Evolutionary conservation across 2,888 invertebrate genomes (phyloP), one percentile per base, ranked within the genome.

Genomic region (Drosophila demipolita): DNA sequence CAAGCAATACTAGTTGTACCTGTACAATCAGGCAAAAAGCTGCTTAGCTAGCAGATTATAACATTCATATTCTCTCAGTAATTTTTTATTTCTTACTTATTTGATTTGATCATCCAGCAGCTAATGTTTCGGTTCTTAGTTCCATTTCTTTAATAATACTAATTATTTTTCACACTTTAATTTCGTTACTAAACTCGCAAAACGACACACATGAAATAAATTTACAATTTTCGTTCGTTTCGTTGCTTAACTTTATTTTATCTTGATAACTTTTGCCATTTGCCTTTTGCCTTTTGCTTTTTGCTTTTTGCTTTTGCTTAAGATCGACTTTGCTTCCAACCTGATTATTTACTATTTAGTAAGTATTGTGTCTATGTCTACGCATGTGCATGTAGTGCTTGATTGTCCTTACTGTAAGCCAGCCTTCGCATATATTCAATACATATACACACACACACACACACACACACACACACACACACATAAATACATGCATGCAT

Each of bases 241-340:
- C 33, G 63, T 60, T 72, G 76, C 63, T 61, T 72, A 72, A 36
- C 45, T 63, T 71, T n/a, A 40, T n/a, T 9, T 45, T 59, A 59
- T 12, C 29, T 50, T 40, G 33, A 48, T 55, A 45, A 45, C 45
- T 45, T 57, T 67, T 29, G 29, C 29, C 29, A 64, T 66, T 68
- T 72, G 72, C 75, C 63, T 76, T 78, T 78, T 78, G 78, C 78
- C 67, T 78, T 78, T 78, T 71, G 75, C 75, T 67, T 79, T 78
- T 78, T 71, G 75, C 75, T 67, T 79, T 78, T 78, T 78, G 78
- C 78, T 80, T 80, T 78, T 78, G 78, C 78, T 80, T 78, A 57
- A 53, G 12, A 62, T 55, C 29, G 36, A 66, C 57, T 76, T 76
- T 58, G 59, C 66, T 65, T 49, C 76, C 62, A 42, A 58, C 54